Evolutionary conservation across 2,888 invertebrate genomes (phyloP), one percentile per base, ranked within the genome.

Genomic region (Brenthis ino): DNA sequence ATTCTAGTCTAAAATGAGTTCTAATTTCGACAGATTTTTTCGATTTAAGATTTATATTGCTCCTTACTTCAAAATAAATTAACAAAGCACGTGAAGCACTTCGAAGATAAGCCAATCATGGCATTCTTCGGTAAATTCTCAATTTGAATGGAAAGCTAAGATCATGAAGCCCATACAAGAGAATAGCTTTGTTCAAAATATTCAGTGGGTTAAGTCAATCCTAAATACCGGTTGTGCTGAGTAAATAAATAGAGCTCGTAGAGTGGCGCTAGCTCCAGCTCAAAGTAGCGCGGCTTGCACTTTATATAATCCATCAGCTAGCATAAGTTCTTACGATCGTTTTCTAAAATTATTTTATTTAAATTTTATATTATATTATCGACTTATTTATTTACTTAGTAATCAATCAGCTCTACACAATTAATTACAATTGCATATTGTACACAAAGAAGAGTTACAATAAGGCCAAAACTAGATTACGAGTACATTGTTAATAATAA

Each of bases 221-320:
- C 67, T 67, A 72, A 71, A 72, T 69, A 71, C 73, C 65, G 60
- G 65, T 60, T 57, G 65, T 65, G 58, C 70, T 75, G 67, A 74
- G 69, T 73, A 69, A 76, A 77, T 77, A 77, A 77, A 79, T 66
- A 66, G 65, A 71, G 55, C 55, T 58, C 13, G 33, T 61, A 43
- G 51, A 33, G 57, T 64, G n/a, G 47, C 53, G 57, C 51, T 47
- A 48, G 43, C 28, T 20, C 16, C 57, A 50, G 57, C 50, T 57
- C 43, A 64, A 64, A 68, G 43, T 14, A 51, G 4, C n/a, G 28
- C 54, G 28, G 57, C 53, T 54, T 54, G 53, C 47, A 64, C n/a
- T 47, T 64, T 64, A 68, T 24, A 53, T 57, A 47, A 63, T 47
- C 51, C 64, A 24, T 51, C 51, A 50, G 37, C 6, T n/a, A 28